Conservation (phyloP, 1,140 invertebrate species). For the Colletes latitarsis region DNA sequence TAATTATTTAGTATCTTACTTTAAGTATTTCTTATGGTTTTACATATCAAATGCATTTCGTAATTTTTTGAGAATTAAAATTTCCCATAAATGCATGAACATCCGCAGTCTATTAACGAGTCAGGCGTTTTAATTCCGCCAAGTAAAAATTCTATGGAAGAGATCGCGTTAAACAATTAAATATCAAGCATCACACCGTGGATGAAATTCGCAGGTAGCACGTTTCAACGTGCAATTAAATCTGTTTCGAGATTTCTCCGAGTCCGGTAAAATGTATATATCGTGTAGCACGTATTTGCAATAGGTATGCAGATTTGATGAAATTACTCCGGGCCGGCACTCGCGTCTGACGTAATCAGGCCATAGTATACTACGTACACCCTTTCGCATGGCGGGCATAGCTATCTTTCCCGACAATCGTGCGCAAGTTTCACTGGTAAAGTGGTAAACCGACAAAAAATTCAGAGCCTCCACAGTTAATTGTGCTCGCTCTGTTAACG, state of each 20-base stretch:
- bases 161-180: no score
- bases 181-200: no score
- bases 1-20: no score
- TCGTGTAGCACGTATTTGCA: constrained; percentile 19
- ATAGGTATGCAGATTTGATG: constrained; percentile 53
- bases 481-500: constrained; percentile 33
- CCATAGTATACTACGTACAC: neutral
- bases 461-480: neutral
- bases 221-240: constrained; percentile 37
- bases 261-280: neutral
- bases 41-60: no score
- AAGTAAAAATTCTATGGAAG: no score
- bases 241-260: constrained; percentile 42
- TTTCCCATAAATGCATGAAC: no score
- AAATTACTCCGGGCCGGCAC: constrained; percentile 27
- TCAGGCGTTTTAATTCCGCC: no score
- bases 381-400: constrained; percentile 10
- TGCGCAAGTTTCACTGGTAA: constrained; percentile 39
- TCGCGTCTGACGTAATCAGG: constrained; percentile 52
- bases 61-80: no score
- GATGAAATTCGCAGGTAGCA: constrained; percentile 14
- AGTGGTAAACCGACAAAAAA: neutral
- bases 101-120: no score
- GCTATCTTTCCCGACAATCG: constrained; percentile 41
- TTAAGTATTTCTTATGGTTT: no score